phyloP scores from a whole-genome alignment of 2,888 invertebrate genomes.

The Acanthococcus lagerstroemiae region DNA sequence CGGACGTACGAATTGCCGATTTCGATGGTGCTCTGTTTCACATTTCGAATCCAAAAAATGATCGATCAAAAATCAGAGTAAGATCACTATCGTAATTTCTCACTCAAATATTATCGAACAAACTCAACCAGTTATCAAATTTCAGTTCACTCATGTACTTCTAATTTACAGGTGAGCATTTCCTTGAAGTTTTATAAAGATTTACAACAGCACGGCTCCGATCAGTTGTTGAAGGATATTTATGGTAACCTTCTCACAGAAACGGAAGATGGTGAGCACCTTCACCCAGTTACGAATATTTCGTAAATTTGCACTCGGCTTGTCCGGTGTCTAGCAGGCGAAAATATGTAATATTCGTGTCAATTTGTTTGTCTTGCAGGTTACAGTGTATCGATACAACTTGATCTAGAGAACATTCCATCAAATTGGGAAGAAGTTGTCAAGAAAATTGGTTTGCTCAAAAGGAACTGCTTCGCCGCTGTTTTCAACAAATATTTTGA shows the following conservation, averaged over 20 bases:
- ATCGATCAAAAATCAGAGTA: slow-evolving; percentile 95
- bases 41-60: slow-evolving; percentile 91
- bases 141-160: slow-evolving; percentile 9
- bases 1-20: slow-evolving; percentile 89
- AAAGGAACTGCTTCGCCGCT: slow-evolving; percentile 97
- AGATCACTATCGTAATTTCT: too few relatives aligned
- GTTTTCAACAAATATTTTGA: slow-evolving; percentile 99
- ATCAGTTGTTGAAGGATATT: slow-evolving; percentile 85
- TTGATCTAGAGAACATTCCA: slow-evolving; percentile 88
- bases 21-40: slow-evolving; percentile 99
- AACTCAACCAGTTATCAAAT: too few relatives aligned
- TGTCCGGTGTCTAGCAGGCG: too few relatives aligned
- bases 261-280: slow-evolving; percentile 70
- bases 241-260: slow-evolving; percentile 75
- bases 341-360: too few relatives aligned
- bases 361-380: slow-evolving; percentile 48
- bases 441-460: slow-evolving; percentile 84
- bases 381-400: slow-evolving; percentile 86
- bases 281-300: background rate
- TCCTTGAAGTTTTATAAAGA: slow-evolving; percentile 97
- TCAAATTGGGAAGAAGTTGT: slow-evolving; percentile 79
- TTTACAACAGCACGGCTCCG: slow-evolving; percentile 95
- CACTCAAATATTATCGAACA: too few relatives aligned
- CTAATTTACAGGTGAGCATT: slow-evolving; percentile 77
- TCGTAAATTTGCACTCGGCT: background rate